phyloP scores from a whole-genome alignment of 1,140 invertebrate genomes.

The Caerostris extrusa region DNA sequence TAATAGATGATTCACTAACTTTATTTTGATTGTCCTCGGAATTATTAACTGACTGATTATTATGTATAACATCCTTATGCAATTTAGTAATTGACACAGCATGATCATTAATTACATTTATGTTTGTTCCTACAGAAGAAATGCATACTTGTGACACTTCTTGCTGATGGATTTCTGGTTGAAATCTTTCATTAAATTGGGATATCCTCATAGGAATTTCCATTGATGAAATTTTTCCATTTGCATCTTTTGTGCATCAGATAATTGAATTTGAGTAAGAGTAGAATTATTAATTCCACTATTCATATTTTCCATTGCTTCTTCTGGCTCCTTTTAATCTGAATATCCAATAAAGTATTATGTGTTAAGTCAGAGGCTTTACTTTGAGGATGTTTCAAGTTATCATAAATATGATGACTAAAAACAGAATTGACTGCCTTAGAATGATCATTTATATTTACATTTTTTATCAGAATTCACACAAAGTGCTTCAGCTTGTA shows the following conservation, averaged over 20 bases:
- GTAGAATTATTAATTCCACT: neutral
- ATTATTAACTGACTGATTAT: no score
- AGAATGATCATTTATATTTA: neutral
- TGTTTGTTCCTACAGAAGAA: no score
- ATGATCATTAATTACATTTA: neutral
- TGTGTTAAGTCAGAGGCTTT: neutral
- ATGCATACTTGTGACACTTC: no score
- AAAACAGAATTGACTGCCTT: neutral
- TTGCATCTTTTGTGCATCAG: neutral
- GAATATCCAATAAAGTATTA: neutral
- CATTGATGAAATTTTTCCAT: neutral
- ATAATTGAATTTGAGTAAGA: neutral
- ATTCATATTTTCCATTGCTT: neutral
- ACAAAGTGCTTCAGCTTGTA: neutral
- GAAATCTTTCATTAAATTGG: no score
- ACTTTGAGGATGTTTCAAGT: neutral
- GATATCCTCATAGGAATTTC: no score
- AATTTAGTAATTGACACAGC: neutral
- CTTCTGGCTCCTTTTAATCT: neutral
- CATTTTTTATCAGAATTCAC: neutral
- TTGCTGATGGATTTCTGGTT: no score
- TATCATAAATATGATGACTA: neutral
- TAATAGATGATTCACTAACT: no score
- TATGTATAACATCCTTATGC: no score
- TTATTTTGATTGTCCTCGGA: no score